phyloP scores from a whole-genome alignment of 2,888 invertebrate genomes.

The Protodeltote pygarga region DNA sequence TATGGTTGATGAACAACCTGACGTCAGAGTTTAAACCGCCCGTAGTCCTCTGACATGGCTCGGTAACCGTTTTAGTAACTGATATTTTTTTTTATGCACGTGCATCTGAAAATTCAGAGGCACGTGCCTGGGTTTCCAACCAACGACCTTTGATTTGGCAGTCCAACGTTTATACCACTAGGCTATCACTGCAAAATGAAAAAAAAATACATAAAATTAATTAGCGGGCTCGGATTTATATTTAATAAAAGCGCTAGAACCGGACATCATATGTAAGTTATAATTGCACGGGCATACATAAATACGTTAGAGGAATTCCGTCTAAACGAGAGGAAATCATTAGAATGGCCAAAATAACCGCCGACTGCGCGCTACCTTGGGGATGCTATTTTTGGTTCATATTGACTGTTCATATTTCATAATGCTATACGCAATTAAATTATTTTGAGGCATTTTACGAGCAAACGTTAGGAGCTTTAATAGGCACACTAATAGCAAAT shows the following conservation, averaged over 20 bases:
- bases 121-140: too few species aligned
- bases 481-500: constrained; percentile 18
- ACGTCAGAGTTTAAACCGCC: too few species aligned
- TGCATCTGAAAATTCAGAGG: too few species aligned
- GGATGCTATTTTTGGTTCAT: constrained; percentile 50
- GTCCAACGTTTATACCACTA: constrained; percentile 2
- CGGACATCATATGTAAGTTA: constrained; percentile 16
- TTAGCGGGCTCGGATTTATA: background rate
- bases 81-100: too few species aligned
- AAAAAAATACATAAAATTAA: background rate
- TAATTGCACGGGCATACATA: constrained; percentile 35
- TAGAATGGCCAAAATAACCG: constrained; percentile 49
- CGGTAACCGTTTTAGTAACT: too few species aligned
- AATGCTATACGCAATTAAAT: constrained; percentile 43
- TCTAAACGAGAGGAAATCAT: constrained; percentile 41
- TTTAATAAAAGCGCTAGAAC: constrained; percentile 6
- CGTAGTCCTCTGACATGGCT: too few species aligned
- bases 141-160: too few species aligned
- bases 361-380: constrained; percentile 31
- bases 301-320: constrained; percentile 40
- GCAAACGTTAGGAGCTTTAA: constrained; percentile 15
- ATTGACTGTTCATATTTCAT: constrained; percentile 50
- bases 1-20: too few species aligned
- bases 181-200: background rate
- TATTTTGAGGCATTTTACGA: constrained; percentile 42